Evolutionary conservation across 2,797 vertebrate genomes (phyloP).

Genomic region (Aeoliscus strigatus): DNA sequence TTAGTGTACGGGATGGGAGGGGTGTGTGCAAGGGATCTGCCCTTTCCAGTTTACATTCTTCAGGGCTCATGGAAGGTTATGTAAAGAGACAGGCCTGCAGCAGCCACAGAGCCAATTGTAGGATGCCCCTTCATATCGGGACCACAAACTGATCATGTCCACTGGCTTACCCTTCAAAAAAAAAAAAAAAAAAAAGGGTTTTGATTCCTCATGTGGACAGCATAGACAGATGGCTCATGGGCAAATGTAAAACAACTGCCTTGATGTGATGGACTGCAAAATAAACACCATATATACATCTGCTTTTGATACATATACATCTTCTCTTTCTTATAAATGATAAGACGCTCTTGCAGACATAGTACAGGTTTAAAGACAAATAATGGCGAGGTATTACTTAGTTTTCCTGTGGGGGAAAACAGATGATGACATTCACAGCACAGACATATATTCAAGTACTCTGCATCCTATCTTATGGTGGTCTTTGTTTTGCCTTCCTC

Average conservation of each 20-base stretch:
- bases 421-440: conserved; percentile 18
- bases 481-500: conserved; percentile 63
- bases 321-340: conserved; percentile 9
- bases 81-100: conserved; percentile 74
- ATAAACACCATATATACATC: no score
- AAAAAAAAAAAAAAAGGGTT: no score
- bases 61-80: conserved; percentile 73
- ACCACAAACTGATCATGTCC: conserved; percentile 9
- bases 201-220: conserved; percentile 32
- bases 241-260: no score
- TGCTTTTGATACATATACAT: no score
- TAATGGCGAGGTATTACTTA: conserved; percentile 4
- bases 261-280: conserved; percentile 5
- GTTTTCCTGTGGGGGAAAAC: neutral
- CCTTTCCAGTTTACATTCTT: conserved; percentile 85
- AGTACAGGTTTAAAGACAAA: conserved; percentile 22
- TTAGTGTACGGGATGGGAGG: conserved; percentile 48
- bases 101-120: conserved; percentile 52
- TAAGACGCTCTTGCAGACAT: conserved; percentile 1
- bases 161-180: conserved; percentile 11
- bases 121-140: conserved; percentile 56
- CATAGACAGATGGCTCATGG: conserved; percentile 22
- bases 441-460: conserved; percentile 14
- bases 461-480: conserved; percentile 31
- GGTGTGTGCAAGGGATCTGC: conserved; percentile 70